Evolutionary conservation across 2,797 vertebrate species (phyloP).

Genomic region (Galaxias olidus): DNA sequence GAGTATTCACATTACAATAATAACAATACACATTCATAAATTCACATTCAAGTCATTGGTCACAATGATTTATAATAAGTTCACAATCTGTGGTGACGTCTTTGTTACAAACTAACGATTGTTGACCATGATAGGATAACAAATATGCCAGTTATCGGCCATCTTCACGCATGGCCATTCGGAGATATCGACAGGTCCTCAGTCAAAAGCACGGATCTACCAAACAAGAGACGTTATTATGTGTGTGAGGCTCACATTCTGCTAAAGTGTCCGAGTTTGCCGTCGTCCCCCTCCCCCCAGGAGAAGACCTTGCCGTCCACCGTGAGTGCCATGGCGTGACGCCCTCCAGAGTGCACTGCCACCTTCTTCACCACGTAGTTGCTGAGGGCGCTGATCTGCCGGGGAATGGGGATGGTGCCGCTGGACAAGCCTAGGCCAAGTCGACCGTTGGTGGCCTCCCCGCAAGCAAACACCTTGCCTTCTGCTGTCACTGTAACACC

Average conservation of each 20-base stretch:
- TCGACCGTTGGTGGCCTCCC: conserved; percentile 96
- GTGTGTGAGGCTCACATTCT: conserved; percentile 90
- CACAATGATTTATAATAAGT: no score
- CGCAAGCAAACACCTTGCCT: conserved; percentile 96
- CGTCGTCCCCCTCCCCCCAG: conserved; percentile 98
- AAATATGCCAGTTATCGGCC: no score
- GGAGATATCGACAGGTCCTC: no score
- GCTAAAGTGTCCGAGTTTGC: conserved; percentile 98
- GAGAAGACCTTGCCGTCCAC: conserved; percentile 98
- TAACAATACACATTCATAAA: no score
- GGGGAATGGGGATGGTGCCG: conserved; percentile 94
- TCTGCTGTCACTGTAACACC: conserved; percentile 88
- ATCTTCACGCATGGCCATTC: no score
- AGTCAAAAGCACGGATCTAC: no score
- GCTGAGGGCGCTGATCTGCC: conserved; percentile 94
- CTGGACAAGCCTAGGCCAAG: conserved; percentile 93
- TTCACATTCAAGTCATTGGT: no score
- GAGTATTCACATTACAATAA: no score
- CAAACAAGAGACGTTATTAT: no score
- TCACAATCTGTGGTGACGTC: no score
- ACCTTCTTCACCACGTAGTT: conserved; percentile 99
- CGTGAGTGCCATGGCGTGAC: conserved; percentile 95
- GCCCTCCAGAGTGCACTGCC: conserved; percentile 96
- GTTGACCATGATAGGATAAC: no score
- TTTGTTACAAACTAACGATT: no score